Evolutionary conservation across 2,888 invertebrate species (phyloP).

Genomic region (Eremobia ochroleuca): DNA sequence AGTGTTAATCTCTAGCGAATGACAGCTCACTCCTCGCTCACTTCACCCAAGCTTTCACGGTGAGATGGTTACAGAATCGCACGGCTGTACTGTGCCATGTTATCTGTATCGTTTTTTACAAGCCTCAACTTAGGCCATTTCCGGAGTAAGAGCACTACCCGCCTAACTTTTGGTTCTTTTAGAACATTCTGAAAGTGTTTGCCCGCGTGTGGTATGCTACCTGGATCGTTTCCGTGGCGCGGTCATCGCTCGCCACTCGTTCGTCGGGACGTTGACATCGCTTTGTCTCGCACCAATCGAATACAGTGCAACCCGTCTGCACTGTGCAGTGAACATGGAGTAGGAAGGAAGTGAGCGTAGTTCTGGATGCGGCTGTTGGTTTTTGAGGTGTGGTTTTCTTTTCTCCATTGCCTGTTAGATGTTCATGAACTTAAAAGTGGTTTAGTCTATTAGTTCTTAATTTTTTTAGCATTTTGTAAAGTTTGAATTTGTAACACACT

Average conservation of each 20-base stretch:
- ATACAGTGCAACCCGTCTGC: constrained; percentile 65
- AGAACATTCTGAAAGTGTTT: constrained; percentile 13
- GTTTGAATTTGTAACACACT: background rate
- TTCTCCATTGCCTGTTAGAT: background rate
- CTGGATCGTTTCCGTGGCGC: constrained; percentile 62
- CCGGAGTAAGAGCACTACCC: background rate
- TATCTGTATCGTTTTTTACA: background rate
- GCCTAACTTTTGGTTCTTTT: constrained; percentile 4
- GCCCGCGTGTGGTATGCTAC: constrained; percentile 35
- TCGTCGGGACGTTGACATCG: constrained; percentile 82
- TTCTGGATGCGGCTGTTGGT: constrained; percentile 42
- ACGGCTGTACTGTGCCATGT: background rate
- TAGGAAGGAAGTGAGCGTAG: constrained; percentile 28
- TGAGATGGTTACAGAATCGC: no score
- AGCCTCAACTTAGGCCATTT: background rate
- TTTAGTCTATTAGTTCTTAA: background rate
- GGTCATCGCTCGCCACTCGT: constrained; percentile 68
- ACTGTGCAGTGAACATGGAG: constrained; percentile 23
- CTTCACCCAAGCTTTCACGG: no score
- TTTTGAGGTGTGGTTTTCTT: background rate
- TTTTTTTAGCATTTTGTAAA: background rate
- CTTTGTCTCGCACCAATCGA: constrained; percentile 80
- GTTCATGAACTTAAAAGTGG: background rate
- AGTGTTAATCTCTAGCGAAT: no score
- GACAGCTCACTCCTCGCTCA: no score